phyloP scores from a whole-genome alignment of 2,888 invertebrate species.

The Drosophila sordidula region DNA sequence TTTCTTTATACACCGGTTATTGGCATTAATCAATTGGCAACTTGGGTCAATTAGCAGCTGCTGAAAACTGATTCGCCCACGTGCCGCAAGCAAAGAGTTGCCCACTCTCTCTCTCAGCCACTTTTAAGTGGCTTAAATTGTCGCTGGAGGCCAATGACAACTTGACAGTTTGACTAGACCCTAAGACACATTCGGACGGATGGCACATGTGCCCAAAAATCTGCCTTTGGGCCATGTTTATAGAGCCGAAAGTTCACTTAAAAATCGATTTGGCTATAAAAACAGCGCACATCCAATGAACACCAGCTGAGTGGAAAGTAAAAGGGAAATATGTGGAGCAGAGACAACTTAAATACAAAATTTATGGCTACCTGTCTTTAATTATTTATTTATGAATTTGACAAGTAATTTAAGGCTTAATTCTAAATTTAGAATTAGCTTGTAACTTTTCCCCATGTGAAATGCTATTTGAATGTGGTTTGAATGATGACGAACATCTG shows the following conservation, averaged over 20 bases:
- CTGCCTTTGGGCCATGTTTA: not conserved
- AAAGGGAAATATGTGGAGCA: not conserved
- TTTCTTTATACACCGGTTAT: too few species aligned
- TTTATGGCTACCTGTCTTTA: not conserved
- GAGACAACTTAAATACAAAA: not conserved
- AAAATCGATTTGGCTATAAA: conserved; percentile 1
- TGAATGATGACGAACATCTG: too few species aligned
- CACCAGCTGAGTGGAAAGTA: not conserved
- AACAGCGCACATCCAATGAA: not conserved
- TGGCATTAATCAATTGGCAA: conserved; percentile 34
- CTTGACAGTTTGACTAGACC: conserved; percentile 31
- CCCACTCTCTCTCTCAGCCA: not conserved
- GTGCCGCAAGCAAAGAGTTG: not conserved
- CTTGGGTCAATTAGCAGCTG: conserved; percentile 37
- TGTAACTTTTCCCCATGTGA: too few species aligned
- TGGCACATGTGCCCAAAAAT: conserved; percentile 9
- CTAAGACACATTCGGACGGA: conserved; percentile 11
- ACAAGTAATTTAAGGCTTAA: too few species aligned
- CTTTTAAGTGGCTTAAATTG: conserved; percentile 39
- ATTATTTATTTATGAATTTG: not conserved
- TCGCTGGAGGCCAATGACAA: conserved; percentile 25
- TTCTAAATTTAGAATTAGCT: too few species aligned
- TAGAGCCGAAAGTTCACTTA: conserved; percentile 12
- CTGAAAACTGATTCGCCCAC: conserved; percentile 20
- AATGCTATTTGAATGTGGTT: too few species aligned